These are phyloP conservation scores for Heliangelus exortis DNA, from an alignment of 2,797 vertebrate genomes.

Conservation along the genomic window DNA sequence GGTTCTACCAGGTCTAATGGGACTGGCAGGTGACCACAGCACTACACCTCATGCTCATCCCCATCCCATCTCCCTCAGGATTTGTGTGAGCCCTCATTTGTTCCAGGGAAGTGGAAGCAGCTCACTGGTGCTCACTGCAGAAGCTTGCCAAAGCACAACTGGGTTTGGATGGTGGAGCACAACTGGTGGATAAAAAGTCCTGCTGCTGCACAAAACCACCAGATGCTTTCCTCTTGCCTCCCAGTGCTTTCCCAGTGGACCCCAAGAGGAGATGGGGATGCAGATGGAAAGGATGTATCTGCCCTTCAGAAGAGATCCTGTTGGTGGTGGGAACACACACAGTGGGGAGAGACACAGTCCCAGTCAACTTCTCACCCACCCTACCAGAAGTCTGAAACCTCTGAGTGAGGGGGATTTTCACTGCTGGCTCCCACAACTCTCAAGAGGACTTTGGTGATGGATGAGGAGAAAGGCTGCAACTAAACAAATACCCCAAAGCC, in stretches of 20 bases:
- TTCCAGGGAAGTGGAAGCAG: background rate
- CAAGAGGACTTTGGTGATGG: background rate
- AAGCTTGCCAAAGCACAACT: background rate
- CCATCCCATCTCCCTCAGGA: background rate
- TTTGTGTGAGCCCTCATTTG: background rate
- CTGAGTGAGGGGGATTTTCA: background rate
- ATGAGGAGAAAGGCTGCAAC: background rate
- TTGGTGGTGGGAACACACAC: background rate
- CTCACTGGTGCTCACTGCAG: accelerated
- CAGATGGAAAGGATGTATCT: background rate
- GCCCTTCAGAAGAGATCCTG: background rate
- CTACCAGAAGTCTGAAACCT: background rate
- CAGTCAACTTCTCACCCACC: background rate
- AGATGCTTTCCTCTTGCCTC: background rate
- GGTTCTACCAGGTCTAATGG: background rate
- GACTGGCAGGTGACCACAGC: background rate
- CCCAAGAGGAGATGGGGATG: background rate
- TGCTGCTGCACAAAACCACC: background rate
- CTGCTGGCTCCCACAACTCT: background rate
- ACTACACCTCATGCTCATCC: background rate
- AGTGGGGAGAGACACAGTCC: background rate
- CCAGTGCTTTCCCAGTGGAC: background rate
- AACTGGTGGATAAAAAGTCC: background rate
- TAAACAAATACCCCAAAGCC: background rate
- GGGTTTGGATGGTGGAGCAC: background rate